These are phyloP conservation scores for Phalanger gymnotis DNA, from an alignment of 2,797 vertebrate genomes.

Conservation along the genomic window DNA sequence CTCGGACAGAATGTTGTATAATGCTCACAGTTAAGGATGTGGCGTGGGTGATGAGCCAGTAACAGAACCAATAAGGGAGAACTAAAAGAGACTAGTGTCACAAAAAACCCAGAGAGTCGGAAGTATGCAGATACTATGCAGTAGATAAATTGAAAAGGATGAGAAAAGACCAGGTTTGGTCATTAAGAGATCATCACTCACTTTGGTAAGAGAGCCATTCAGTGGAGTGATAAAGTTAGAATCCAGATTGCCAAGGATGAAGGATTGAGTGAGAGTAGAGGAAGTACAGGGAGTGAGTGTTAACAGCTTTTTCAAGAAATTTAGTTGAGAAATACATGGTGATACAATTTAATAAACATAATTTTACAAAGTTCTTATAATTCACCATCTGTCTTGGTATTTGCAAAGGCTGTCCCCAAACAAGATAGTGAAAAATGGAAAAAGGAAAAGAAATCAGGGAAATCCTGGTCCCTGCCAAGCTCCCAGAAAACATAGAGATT, in stretches of 20 bases:
- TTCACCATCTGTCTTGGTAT: background rate
- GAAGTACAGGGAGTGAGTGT: background rate
- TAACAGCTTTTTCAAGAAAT: background rate
- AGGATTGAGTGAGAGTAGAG: background rate
- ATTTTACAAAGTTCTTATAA: background rate
- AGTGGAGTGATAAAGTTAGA: background rate
- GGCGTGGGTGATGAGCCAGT: background rate
- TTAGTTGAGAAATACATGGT: background rate
- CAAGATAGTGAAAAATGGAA: background rate
- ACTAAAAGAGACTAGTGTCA: background rate
- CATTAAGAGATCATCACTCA: background rate
- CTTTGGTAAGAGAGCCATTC: background rate
- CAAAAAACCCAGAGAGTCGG: background rate
- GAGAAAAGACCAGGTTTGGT: background rate
- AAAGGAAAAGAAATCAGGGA: background rate
- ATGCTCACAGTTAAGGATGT: background rate
- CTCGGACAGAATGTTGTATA: background rate
- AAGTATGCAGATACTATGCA: too few species aligned
- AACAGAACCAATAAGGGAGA: background rate
- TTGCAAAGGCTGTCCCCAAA: background rate
- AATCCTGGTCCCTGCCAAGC: background rate
- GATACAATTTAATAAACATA: background rate
- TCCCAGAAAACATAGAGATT: background rate
- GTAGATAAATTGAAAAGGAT: background rate
- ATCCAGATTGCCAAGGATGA: background rate